Base-by-base conservation (phyloP, 2,113 vertebrate genomes). In the Podiceps cristatus region DNA sequence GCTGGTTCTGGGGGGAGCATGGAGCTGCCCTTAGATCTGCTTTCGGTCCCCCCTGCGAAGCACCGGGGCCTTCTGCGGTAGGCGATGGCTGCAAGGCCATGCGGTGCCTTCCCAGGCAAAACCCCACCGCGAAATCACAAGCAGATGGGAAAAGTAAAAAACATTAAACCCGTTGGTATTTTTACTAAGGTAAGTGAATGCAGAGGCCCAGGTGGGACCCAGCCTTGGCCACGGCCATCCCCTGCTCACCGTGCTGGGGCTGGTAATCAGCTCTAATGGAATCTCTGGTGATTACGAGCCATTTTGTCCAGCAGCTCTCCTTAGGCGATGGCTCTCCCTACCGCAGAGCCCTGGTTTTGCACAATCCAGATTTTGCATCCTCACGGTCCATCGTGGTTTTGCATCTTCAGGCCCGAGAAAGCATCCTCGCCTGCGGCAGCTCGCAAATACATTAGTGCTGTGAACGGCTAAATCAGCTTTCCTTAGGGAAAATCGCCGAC, bases 231-330 rank as follows among this genome's bases (percentile, higher is more conserved):
- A 4, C 24, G 44, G 22, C 60, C 19, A 7, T 37, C 16, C 62
- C 40, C 40, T 28, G 52, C 5, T 2, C 18, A 4, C 0, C 0
- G 2, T 24, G n/a, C 5, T 15, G 24, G 23, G 23, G 66, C 28
- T 23, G 66, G 20, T 42, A 8, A 35, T 24, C n/a, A 37, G 44
- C 68, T 81, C 73, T 42, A 24, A 28, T 9, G 64, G 40, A 42
- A 31, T 49, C 55, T 50, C 2, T 13, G 37, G 23, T 71, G 69
- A 74, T 9, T 47, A 22, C 40, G 40, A 66, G 7, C 29, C 33
- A 9, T 82, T 60, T 74, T 66, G 45, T 31, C 35, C 78, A 12
- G 28, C 14, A 4, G 40, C 37, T 84, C 28, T 77, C 9, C 0
- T 27, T 40, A 69, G 68, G 22, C 1, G 3, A n/a, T 22, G 53